Evolutionary conservation across 2,113 vertebrate genomes (phyloP).

Genomic region (Spizaetus ornatus): DNA sequence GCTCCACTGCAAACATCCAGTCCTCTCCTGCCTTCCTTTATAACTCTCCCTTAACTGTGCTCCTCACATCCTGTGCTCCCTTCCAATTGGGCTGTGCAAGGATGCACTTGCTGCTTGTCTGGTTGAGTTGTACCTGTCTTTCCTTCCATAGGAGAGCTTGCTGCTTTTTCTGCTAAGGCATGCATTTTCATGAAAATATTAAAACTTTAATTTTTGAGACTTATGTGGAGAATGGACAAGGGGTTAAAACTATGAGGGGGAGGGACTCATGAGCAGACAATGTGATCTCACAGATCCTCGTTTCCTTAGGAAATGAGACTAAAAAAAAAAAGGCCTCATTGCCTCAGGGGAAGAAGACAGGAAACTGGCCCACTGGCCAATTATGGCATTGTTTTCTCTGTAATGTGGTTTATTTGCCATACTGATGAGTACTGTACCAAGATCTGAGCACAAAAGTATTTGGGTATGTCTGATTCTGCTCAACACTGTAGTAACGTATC

Average conservation of each 20-base stretch:
- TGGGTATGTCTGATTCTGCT: neutral
- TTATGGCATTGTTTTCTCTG: slow-evolving; percentile 59
- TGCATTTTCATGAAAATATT: neutral
- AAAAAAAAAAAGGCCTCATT: slow-evolving; percentile 25
- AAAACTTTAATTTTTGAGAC: neutral
- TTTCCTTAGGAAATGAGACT: slow-evolving; percentile 66
- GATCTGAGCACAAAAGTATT: neutral
- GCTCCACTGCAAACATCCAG: neutral
- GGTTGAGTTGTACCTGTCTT: neutral
- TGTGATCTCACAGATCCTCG: slow-evolving; percentile 30
- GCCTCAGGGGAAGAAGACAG: slow-evolving; percentile 58
- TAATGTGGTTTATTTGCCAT: slow-evolving; percentile 18
- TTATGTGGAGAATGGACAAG: neutral
- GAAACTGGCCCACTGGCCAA: slow-evolving; percentile 51
- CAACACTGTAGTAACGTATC: neutral
- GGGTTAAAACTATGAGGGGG: slow-evolving; percentile 25
- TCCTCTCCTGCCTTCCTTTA: neutral
- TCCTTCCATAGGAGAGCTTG: neutral
- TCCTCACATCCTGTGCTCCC: neutral
- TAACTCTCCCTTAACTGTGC: neutral
- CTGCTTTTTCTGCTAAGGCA: neutral
- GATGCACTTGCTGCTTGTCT: neutral
- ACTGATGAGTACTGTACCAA: neutral
- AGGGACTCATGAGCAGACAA: slow-evolving; percentile 19
- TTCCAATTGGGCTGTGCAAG: neutral